Evolutionary conservation across 1,140 invertebrate species (phyloP), one percentile per base, ranked within the genome.

Genomic region (Drosophila parvula): DNA sequence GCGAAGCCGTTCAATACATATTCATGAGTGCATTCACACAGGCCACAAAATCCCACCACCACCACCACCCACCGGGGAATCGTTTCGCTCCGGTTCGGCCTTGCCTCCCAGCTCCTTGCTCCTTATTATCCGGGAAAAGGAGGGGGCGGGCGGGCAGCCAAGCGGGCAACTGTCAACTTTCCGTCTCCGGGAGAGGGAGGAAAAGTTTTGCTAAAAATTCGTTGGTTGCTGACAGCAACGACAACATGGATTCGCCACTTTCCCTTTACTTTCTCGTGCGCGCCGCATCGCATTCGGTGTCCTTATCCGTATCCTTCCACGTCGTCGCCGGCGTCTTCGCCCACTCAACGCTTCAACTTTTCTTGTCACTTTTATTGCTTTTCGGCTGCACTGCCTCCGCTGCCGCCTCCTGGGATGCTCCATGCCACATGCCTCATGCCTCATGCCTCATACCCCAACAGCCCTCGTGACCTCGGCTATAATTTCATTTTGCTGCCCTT

Each of bases 401-500:
- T 64, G 41, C 61, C 69, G 38, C 58, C 57, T 38, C 32, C 51
- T 43, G 56, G 32, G 34, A 43, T 32, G 50, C 45, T 32, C 4
- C 50, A 22, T 11, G 16, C 40, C n/a, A 32, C 28, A 10, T 28
- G 3, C 38, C 38, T 10, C 55, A 30, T 12, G 28, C 58, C 41
- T 16, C 9, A 44, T 12, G 34, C 51, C 22, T 22, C 22, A 22
- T n/a, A 22, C 22, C 22, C 22, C 1, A 1, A 22, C 22, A 40
- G n/a, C 7, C 62, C 47, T 47, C 71, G 56, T 70, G 83, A 84
- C 74, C 69, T 81, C 78, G 74, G 58, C 82, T 81, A 81, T 85
- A 86, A 84, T 84, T 84, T 81, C 78, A 86, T 86, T 84, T 84
- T 63, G 78, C 83, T 80, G 68, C 74, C 78, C 81, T 86, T 84